phyloP scores from a whole-genome alignment of 2,888 invertebrate species.

The Dexiosoma caninum region DNA sequence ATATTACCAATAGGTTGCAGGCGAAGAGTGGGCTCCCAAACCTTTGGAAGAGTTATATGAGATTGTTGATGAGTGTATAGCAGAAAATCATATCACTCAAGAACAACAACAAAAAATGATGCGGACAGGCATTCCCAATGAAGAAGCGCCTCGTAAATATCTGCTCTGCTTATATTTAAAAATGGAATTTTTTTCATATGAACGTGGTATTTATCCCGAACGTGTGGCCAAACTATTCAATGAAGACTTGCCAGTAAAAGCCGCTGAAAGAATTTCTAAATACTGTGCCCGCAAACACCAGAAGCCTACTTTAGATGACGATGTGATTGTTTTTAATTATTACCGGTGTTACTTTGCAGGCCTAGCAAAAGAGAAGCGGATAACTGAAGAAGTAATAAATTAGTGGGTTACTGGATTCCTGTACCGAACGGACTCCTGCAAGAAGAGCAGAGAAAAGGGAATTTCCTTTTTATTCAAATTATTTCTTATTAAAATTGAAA shows the following conservation, averaged over 20 bases:
- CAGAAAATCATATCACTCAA: slow-evolving; percentile 66
- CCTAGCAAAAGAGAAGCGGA: too few species aligned
- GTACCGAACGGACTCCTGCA: too few species aligned
- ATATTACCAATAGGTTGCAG: slow-evolving; percentile 63
- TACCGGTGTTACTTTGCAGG: slow-evolving; percentile 74
- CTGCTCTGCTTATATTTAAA: slow-evolving; percentile 71
- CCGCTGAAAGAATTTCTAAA: slow-evolving; percentile 70
- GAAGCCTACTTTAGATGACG: slow-evolving; percentile 68
- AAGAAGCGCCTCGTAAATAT: slow-evolving; percentile 71
- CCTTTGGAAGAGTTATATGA: slow-evolving; percentile 69
- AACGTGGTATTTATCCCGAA: slow-evolving; percentile 72
- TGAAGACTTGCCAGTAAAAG: slow-evolving; percentile 71
- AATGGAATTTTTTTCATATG: slow-evolving; percentile 71
- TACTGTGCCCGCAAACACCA: slow-evolving; percentile 73
- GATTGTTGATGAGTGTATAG: slow-evolving; percentile 70
- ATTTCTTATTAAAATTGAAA: too few species aligned
- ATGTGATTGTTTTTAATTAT: slow-evolving; percentile 75
- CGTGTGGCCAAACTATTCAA: slow-evolving; percentile 75
- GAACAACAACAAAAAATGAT: slow-evolving; percentile 69
- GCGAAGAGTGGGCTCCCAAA: slow-evolving; percentile 72
- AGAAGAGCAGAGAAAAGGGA: too few species aligned
- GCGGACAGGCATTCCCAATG: slow-evolving; percentile 70
- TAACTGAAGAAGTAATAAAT: too few species aligned
- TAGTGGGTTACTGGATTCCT: too few species aligned
- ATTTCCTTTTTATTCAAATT: too few species aligned